Evolutionary conservation across 35 echinoderm and acorn worm genomes (phyloP), one percentile per base, ranked within the genome.

Genomic region (Heliocidaris tuberculata): DNA sequence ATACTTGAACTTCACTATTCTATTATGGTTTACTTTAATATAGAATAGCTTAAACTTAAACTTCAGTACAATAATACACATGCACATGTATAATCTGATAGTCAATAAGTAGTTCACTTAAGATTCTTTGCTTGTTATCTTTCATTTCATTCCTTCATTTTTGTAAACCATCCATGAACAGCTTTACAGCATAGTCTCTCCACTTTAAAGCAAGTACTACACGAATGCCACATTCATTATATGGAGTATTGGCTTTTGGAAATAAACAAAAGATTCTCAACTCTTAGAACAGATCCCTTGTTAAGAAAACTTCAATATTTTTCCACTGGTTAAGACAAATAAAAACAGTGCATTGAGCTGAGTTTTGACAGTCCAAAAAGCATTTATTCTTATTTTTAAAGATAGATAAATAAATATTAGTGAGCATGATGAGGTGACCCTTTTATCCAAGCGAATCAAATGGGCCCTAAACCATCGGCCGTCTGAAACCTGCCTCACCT

Each of bases 381-480:
- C 21, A 19, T 27, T 78, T 78, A 78, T 78, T 78, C 65, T 78
- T 78, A 78, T 78, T 78, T 19, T 17, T 24, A 42, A n/a, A 78
- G 65, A 78, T 78, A 78, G 65, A n/a, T 78, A 78, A 78, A 78
- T 78, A 78, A 78, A 78, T 78, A 78, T 78, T n/a, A 78, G 15
- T 5, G 17, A 78, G 65, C 27, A 27, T 78, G 65, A 78, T 78
- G 65, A 78, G 65, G 27, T 78, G 65, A 78, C 65, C 65, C 27
- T 24, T 78, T n/a, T n/a, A 78, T 78, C 65, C 65, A 24, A 78
- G 65, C 65, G 4, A 21, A 78, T 78, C 65, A 78, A 78, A 78
- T 19, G 19, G 65, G 65, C 17, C 19, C 19, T 78, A 78, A 42
- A 78, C 19, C 65, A 27, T 78, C 27, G 65, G 27, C 52, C 52